Evolutionary conservation across 2,888 invertebrate genomes (phyloP).

Genomic region (Drosophila mayaguana): DNA sequence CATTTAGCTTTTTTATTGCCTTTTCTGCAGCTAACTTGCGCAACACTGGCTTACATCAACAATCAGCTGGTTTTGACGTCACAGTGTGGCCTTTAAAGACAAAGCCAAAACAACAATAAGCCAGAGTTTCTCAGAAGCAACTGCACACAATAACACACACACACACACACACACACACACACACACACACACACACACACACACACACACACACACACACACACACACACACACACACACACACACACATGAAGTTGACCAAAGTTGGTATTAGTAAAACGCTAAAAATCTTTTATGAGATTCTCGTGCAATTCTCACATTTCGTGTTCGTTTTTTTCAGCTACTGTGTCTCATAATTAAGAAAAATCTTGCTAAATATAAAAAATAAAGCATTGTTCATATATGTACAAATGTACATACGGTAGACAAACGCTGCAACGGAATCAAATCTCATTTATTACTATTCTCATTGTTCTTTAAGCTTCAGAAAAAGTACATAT

Average conservation of each 20-base stretch:
- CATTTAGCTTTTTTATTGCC: not conserved
- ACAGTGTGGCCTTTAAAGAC: constrained; percentile 26
- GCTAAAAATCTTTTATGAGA: constrained; percentile 48
- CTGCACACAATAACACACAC: constrained; percentile 17
- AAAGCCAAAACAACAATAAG: constrained; percentile 65
- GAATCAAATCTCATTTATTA: not conserved
- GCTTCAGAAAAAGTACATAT: not conserved
- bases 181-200: not conserved
- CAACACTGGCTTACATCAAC: constrained; percentile 7
- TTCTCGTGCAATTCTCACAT: constrained; percentile 58
- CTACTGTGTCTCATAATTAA: constrained; percentile 66
- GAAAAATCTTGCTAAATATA: constrained; percentile 73
- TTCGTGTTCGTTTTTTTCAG: constrained; percentile 46
- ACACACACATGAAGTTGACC: constrained; percentile 4
- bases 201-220: too few relatives aligned
- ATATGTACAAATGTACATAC: constrained; percentile 18
- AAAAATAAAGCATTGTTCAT: constrained; percentile 41
- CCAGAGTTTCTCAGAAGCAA: constrained; percentile 62
- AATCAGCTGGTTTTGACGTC: constrained; percentile 48
- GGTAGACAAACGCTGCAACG: constrained; percentile 14
- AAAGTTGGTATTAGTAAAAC: constrained; percentile 31
- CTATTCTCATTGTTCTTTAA: not conserved
- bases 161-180: not conserved
- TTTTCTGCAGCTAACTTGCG: not conserved
- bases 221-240: constrained; percentile 1